Base-by-base conservation (phyloP, 2,888 invertebrate genomes). In the Syrista parreyssii region DNA sequence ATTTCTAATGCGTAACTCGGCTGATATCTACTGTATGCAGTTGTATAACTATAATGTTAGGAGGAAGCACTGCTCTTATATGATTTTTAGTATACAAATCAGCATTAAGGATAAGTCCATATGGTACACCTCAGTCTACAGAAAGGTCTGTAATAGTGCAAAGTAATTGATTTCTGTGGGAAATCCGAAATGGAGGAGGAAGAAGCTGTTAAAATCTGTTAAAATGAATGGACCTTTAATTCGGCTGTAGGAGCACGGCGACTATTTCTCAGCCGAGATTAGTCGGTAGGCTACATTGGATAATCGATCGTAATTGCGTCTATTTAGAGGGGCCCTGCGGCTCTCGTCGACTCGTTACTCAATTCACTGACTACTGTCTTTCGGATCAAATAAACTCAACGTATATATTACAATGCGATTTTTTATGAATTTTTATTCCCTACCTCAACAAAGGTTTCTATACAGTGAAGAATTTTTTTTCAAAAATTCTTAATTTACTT, bases 261-360 rank as follows among this genome's bases (percentile, higher is more conserved):
- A 55, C 55, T 55, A 55, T 55, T 34, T 78, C 75, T 68, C 68
- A 80, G 76, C 73, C 77, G 82, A 84, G 85, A 85, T 84, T 84
- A 84, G 81, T 80, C 75, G 79, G 79, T 79, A 55, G 30, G 68
- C 71, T 79, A 81, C 79, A 83, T 84, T 83, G 84, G 82, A 85
- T 84, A 86, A 86, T 84, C 82, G 83, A 86, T 86, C 81, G 79
- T 86, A 86, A 86, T 86, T 85, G 84, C 76, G 79, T 80, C 84
- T 82, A 81, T 82, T 84, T 81, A 84, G 80, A 76, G 78, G 76
- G 34, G 12, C 71, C 71, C 34, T 32, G 71, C 71, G 32, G 55
- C 34, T 34, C 32, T 71, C 23, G 71, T 71, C 32, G 11, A 71
- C 15, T 34, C 30, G 71, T 71, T 71, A 33, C 32, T 71, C 71